A percentile compares a stretch with the other conserved stretches of the same genome.
Conservation (phyloP, 2,888 invertebrate genomes). For the Ganaspis brasiliensis region DNA sequence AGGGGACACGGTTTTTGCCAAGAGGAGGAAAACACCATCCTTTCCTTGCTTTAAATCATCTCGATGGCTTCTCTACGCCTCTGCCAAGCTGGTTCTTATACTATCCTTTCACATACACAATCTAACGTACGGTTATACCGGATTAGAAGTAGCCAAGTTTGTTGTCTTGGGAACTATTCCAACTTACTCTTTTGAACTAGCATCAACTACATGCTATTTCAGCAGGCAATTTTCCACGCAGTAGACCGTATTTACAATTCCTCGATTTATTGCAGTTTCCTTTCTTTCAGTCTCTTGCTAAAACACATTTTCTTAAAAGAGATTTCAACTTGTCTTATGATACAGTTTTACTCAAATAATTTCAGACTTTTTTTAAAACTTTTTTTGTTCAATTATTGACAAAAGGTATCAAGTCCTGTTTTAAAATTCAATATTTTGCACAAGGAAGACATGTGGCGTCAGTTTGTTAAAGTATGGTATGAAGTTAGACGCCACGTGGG, state of each 20-base stretch:
- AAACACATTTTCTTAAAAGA: background rate
- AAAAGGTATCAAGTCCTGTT: too few relatives aligned
- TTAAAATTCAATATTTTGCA: background rate
- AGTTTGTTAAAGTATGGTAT: conserved; percentile 6
- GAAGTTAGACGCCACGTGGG: conserved; percentile 60
- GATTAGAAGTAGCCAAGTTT: conserved; percentile 37
- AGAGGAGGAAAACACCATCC: conserved; percentile 67
- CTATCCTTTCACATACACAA: background rate
- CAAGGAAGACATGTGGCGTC: background rate
- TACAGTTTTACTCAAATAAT: too few relatives aligned
- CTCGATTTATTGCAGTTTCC: conserved; percentile 12
- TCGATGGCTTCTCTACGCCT: conserved; percentile 57
- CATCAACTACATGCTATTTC: conserved; percentile 24
- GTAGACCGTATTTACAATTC: conserved; percentile 34
- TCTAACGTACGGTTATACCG: conserved; percentile 54
- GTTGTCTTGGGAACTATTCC: conserved; percentile 42
- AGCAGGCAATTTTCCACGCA: conserved; percentile 36
- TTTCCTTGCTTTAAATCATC: conserved; percentile 69
- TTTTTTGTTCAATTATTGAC: background rate
- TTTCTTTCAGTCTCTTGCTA: background rate
- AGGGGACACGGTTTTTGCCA: conserved; percentile 63
- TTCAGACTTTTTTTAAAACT: too few relatives aligned
- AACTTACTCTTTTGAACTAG: conserved; percentile 40
- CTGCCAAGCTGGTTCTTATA: conserved; percentile 50
- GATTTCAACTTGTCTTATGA: too few relatives aligned